These are phyloP conservation scores for Xenentodon cancila DNA, from an alignment of 2,797 vertebrate species.

Conservation along the genomic window DNA sequence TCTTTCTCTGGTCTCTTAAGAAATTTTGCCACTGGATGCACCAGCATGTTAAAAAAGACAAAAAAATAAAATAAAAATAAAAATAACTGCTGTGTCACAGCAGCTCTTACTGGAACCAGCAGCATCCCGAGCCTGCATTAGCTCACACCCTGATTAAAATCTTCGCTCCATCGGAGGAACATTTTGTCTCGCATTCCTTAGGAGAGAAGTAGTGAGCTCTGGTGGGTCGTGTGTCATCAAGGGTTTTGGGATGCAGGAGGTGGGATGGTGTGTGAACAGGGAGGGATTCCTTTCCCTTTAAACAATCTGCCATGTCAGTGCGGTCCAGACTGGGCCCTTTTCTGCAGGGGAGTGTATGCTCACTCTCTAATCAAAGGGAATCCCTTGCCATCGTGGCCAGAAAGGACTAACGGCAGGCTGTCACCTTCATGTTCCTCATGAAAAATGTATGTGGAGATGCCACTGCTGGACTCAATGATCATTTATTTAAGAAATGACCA, in stretches of 20 bases:
- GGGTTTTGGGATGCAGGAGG: constrained; percentile 66
- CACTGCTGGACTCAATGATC: background rate
- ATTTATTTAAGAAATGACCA: constrained; percentile 2
- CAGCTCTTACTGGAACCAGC: constrained; percentile 37
- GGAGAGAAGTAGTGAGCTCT: constrained; percentile 14
- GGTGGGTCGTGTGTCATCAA: constrained; percentile 45
- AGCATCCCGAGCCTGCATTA: constrained; percentile 10
- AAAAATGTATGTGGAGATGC: background rate
- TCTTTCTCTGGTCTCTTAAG: constrained; percentile 8
- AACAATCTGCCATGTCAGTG: constrained; percentile 75
- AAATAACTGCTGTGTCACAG: constrained; percentile 73
- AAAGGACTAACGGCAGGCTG: constrained; percentile 16
- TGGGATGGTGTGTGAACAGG: constrained; percentile 52
- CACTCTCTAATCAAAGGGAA: constrained; percentile 63
- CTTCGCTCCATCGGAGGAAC: constrained; percentile 24
- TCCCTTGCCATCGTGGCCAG: constrained; percentile 60
- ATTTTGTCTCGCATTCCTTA: constrained; percentile 27
- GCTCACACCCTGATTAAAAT: constrained; percentile 19
- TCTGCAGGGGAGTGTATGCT: constrained; percentile 63
- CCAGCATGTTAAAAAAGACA: constrained; percentile 16
- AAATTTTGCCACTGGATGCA: constrained; percentile 47
- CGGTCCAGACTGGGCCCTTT: constrained; percentile 56
- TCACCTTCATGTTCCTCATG: constrained; percentile 2
- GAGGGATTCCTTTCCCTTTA: constrained; percentile 72
- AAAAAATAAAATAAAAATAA: background rate